These are phyloP conservation scores for Micromussa lordhowensis DNA, from an alignment of 92 coral and sea anemone genomes.

Conservation along the genomic window DNA sequence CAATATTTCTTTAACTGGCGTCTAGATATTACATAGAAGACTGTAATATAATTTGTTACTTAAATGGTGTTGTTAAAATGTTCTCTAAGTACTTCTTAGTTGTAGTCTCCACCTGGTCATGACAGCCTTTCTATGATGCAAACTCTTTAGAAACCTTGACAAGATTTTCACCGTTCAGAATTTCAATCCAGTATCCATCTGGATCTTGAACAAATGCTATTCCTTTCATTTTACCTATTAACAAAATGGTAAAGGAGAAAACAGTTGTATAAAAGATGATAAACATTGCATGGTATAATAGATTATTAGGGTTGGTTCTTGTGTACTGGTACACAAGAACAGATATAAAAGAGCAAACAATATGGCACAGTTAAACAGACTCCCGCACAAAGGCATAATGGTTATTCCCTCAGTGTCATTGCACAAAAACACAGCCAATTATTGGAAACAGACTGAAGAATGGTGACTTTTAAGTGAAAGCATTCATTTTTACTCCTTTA, in stretches of 20 bases:
- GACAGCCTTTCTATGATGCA: neutral
- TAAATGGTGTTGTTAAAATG: neutral
- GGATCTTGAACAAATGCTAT: constrained; percentile 96
- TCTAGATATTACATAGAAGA: neutral
- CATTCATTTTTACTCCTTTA: too few relatives aligned
- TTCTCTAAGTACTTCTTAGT: neutral
- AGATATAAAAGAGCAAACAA: too few relatives aligned
- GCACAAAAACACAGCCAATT: too few relatives aligned
- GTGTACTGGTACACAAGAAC: too few relatives aligned
- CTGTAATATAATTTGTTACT: neutral
- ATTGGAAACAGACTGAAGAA: too few relatives aligned
- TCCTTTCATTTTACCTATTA: constrained; percentile 93
- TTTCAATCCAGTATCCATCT: constrained; percentile 98
- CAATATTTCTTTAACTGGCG: neutral
- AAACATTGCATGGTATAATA: too few relatives aligned
- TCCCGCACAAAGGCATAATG: too few relatives aligned
- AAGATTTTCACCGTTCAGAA: constrained; percentile 75
- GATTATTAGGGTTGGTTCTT: too few relatives aligned
- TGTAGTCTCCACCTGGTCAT: neutral
- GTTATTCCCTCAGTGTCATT: too few relatives aligned
- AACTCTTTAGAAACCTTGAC: constrained; percentile 40
- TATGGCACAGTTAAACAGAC: too few relatives aligned
- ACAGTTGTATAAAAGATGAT: neutral
- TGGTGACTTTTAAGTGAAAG: too few relatives aligned
- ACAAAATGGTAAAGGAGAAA: neutral